Evolutionary conservation across 2,888 invertebrate genomes (phyloP).

Genomic region (Griposia aprilina): DNA sequence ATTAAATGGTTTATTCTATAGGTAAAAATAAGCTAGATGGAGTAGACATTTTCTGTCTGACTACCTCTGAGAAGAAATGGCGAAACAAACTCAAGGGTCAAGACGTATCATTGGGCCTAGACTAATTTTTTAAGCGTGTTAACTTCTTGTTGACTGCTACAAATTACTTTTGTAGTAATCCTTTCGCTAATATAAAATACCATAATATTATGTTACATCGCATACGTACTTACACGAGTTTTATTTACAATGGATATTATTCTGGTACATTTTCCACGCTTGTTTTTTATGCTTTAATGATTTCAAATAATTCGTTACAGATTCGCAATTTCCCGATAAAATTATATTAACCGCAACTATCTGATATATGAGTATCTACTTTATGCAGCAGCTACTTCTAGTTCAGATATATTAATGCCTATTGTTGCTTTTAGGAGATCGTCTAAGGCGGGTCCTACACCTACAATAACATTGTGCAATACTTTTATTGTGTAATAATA

Average conservation of each 20-base stretch:
- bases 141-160: neutral
- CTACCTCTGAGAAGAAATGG: too few relatives aligned
- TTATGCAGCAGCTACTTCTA: conserved; percentile 19
- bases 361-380: conserved; percentile 45
- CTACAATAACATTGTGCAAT: too few relatives aligned
- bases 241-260: conserved; percentile 65
- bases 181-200: neutral
- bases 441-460: neutral
- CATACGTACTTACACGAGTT: conserved; percentile 54
- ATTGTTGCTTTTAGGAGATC: neutral
- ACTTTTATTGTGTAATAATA: too few relatives aligned
- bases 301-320: conserved; percentile 68
- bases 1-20: too few relatives aligned
- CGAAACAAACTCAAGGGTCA: too few relatives aligned
- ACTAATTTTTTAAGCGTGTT: too few relatives aligned
- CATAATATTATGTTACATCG: neutral
- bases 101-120: too few relatives aligned
- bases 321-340: conserved; percentile 60
- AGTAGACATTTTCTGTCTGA: too few relatives aligned
- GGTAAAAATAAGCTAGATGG: too few relatives aligned
- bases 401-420: neutral
- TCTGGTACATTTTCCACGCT: conserved; percentile 60
- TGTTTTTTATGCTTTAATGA: conserved; percentile 66
- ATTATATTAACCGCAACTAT: conserved; percentile 64
- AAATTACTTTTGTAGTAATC: neutral